Evolutionary conservation across 2,888 invertebrate species (phyloP), one percentile per base, ranked within the genome.

Genomic region (Melipona beecheii): DNA sequence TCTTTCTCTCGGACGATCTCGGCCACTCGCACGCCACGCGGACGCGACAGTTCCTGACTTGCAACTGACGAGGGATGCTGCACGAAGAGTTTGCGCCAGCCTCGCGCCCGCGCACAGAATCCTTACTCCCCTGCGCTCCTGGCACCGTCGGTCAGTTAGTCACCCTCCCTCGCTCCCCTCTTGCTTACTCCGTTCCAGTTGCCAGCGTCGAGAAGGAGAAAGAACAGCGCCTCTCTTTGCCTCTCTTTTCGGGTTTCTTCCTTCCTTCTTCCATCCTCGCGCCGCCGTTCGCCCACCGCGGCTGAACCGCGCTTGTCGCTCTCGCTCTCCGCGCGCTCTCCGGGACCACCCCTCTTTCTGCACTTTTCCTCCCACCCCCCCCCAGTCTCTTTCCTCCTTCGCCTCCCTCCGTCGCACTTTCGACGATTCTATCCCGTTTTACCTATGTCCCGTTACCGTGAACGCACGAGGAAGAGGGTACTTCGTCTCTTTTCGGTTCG

Each of bases 11-110:
- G 11, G 4, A 17, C 31, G 27, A 21, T 31, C 15, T 65, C 36
- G 54, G 64, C 65, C 43, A 70, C 36, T 54, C 71, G 54, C 78
- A 75, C 81, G 72, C 80, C 83, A 85, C 89, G 90, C 90, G 90
- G 79, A 89, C 93, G 92, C 93, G 92, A 93, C 93, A 92, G 93
- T 93, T 92, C 91, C 93, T 91, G 91, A 93, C 87, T 92, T 92
- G 93, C 93, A 92, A 94, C 94, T 94, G 94, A 94, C 91, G 93
- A 89, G 89, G 91, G 93, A 94, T 93, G 93, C 94, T 93, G 94
- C 92, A 91, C 89, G 91, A 90, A 93, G 93, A 92, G 93, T 92
- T 93, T 92, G 93, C 93, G 93, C 93, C 91, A 90, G 91, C 86
- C 83, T 90, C 89, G 91, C 92, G 93, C 92, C 91, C 92, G 93